Percentiles rank a stretch among this genome's conserved stretches.
phyloP scores from a whole-genome alignment of 2,797 vertebrate species.

The Enoplosus armatus region DNA sequence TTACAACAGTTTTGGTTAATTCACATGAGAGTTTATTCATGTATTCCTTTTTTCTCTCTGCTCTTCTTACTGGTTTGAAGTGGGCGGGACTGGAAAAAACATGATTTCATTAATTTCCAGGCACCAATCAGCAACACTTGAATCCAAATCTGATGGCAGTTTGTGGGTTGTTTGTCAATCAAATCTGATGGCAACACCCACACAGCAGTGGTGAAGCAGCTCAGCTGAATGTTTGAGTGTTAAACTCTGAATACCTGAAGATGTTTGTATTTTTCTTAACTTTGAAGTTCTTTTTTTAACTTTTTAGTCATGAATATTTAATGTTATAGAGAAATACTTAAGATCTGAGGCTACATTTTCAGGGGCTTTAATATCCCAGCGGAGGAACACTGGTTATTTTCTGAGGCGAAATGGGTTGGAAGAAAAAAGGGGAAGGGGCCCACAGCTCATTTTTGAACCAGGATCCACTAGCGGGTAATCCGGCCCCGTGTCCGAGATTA shows the following conservation, averaged over 20 bases:
- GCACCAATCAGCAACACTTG: not conserved
- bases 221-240: not conserved
- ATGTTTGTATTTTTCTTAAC: not conserved
- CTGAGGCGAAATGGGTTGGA: not conserved
- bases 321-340: not conserved
- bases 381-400: not conserved
- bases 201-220: not conserved
- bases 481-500: constrained; percentile 10
- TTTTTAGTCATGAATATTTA: constrained; percentile 3
- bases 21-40: not conserved
- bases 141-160: constrained; percentile 17
- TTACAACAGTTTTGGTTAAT: not conserved
- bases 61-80: not conserved
- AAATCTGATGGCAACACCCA: constrained; percentile 2
- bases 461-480: not conserved
- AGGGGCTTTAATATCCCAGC: not conserved
- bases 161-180: constrained; percentile 13
- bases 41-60: not conserved
- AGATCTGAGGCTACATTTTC: not conserved
- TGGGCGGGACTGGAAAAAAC: not conserved
- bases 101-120: not conserved
- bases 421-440: not conserved
- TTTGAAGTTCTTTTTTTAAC: not conserved
- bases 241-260: not conserved
- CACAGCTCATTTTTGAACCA: not conserved